A percentile compares a stretch with the other conserved stretches of the same genome.
phyloP scores from a whole-genome alignment of 2,797 vertebrate species.

The Thalassophryne amazonica region DNA sequence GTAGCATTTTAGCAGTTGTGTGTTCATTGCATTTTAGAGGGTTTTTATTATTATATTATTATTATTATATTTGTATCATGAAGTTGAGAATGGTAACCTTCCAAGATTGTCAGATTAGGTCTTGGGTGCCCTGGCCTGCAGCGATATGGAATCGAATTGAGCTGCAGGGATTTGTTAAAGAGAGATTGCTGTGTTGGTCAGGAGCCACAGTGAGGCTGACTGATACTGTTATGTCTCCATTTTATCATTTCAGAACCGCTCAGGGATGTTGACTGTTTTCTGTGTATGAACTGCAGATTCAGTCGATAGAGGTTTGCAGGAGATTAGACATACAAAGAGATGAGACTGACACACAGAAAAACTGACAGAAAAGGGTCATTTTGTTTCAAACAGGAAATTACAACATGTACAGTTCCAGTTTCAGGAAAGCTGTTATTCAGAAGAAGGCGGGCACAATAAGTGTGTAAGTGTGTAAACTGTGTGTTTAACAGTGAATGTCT shows the following conservation, averaged over 20 bases:
- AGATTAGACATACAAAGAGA: conserved; percentile 30
- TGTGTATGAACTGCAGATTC: conserved; percentile 11
- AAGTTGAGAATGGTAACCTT: conserved; percentile 36
- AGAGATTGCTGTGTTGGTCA: conserved; percentile 46
- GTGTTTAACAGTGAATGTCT: background rate
- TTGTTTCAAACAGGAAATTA: conserved; percentile 35
- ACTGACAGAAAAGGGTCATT: background rate
- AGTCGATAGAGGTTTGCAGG: conserved; percentile 8
- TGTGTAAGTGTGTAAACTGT: background rate
- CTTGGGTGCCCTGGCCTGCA: conserved; percentile 44
- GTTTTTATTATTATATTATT: background rate
- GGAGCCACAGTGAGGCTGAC: conserved; percentile 28
- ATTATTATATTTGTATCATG: conserved; percentile 10
- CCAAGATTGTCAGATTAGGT: conserved; percentile 55
- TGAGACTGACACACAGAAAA: conserved; percentile 4
- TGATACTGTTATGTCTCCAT: conserved; percentile 37
- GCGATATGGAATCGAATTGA: conserved; percentile 67
- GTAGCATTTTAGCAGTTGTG: no score
- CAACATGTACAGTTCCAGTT: background rate
- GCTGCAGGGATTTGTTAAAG: conserved; percentile 58
- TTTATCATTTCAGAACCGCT: conserved; percentile 39
- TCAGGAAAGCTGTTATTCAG: background rate
- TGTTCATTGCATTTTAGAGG: no score
- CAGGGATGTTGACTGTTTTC: conserved; percentile 20
- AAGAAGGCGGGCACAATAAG: background rate